Evolutionary conservation across 2,113 vertebrate species (phyloP).

Genomic region (Dinomys branickii): DNA sequence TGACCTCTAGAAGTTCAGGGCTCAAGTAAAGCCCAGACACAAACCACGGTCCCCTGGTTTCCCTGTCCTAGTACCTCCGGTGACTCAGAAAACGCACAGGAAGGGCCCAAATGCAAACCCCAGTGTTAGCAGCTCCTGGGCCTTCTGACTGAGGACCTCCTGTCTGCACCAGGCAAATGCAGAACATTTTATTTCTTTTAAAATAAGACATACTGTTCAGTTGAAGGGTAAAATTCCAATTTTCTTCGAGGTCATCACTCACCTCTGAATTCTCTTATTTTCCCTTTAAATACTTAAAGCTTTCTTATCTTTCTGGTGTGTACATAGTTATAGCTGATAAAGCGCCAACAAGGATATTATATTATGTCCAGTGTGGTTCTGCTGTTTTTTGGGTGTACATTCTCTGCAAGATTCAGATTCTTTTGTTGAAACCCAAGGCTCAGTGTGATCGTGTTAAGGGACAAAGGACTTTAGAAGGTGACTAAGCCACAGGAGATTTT

Average conservation of each 20-base stretch:
- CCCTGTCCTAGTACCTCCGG: too few species aligned
- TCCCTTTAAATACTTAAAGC: not conserved
- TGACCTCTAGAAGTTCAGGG: too few species aligned
- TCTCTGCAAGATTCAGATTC: not conserved
- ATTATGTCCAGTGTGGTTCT: not conserved
- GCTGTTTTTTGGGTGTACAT: not conserved
- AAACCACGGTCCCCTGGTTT: too few species aligned
- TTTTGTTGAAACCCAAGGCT: not conserved
- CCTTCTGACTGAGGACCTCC: too few species aligned
- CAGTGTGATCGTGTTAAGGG: not conserved
- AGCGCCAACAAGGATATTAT: not conserved
- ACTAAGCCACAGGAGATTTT: not conserved
- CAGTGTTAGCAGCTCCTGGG: too few species aligned
- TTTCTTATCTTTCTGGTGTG: not conserved
- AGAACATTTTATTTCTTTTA: not conserved
- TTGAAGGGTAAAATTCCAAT: not conserved
- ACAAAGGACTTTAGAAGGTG: not conserved
- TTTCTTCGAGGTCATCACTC: not conserved
- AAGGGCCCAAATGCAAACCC: too few species aligned
- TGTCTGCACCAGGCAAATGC: too few species aligned
- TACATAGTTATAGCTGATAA: not conserved
- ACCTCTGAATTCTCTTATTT: conserved; percentile 11
- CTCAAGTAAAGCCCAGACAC: too few species aligned
- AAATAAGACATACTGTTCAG: not conserved
- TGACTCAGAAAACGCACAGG: too few species aligned